Evolutionary conservation across 1,140 invertebrate genomes (phyloP), one percentile per base, ranked within the genome.

Genomic region (Macrosteles quadrilineatus): DNA sequence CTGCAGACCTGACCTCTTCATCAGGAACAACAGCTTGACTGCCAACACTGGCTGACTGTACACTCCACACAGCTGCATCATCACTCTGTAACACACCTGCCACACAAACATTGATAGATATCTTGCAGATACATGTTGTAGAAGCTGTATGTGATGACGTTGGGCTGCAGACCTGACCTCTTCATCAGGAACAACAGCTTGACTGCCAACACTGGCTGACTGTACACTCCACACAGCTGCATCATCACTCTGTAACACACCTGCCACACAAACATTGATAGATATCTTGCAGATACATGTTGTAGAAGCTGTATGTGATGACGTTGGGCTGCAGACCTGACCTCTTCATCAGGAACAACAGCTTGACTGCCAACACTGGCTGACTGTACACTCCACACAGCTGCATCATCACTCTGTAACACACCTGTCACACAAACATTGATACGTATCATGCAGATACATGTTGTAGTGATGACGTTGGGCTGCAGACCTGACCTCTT

Each of bases 401-500:
- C 81, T 99, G 96, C 93, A 99, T 98, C 89, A 99, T 93, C 30
- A 98, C 93, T 74, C 98, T 85, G 80, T 98, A 99, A 81, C 96
- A 98, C 67, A 98, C 92, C 91, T 95, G 75, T 45, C 65, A 53
- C 64, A 11, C 40, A 11, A n/a, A n/a, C n/a, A n/a, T n/a, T n/a
- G n/a, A n/a, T n/a, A n/a, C n/a, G n/a, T n/a, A n/a, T n/a, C n/a
- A n/a, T n/a, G n/a, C n/a, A n/a, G n/a, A n/a, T n/a, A n/a, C n/a
- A n/a, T n/a, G 17, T n/a, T 50, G 21, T 9, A 67, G 11, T 57
- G 27, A 57, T 89, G 14, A 98, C 98, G 80, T 99, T 99, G 1
- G 96, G 96, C 77, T 96, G 94, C 14, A 99, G 86, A 0, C 94
- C 94, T 64, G 89, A 89, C n/a, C 91, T 86, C 80, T 97, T 97